phyloP scores from a whole-genome alignment of 2,888 invertebrate genomes.

The Tiliacea aurago region DNA sequence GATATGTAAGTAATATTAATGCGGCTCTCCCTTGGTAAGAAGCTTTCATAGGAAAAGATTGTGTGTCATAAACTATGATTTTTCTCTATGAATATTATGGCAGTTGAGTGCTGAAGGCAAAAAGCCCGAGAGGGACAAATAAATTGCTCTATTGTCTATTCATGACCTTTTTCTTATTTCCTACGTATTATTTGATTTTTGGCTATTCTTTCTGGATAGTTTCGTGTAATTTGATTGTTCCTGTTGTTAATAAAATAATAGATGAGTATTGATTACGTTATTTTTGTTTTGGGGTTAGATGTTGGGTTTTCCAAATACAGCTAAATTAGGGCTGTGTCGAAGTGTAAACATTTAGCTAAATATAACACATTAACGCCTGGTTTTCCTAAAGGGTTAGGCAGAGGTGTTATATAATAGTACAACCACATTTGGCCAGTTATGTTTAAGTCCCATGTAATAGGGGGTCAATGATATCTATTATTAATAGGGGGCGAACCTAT shows the following conservation, averaged over 20 bases:
- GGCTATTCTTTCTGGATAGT: constrained; percentile 10
- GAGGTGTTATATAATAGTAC: no score
- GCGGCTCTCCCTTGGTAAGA: constrained; percentile 75
- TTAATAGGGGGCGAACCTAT: no score
- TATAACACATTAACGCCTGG: no score
- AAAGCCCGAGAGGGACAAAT: constrained; percentile 66
- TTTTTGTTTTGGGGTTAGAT: not conserved
- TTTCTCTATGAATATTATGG: constrained; percentile 85
- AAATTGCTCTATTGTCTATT: constrained; percentile 70
- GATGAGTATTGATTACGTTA: not conserved
- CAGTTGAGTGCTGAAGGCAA: constrained; percentile 79
- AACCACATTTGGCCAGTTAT: no score
- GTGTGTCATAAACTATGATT: constrained; percentile 87
- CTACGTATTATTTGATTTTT: constrained; percentile 52
- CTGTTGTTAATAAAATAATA: constrained; percentile 7
- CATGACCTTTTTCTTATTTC: constrained; percentile 58
- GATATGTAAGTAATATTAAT: constrained; percentile 85
- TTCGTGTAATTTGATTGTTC: constrained; percentile 11
- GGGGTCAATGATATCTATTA: no score
- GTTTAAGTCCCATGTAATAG: no score
- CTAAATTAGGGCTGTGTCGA: not conserved
- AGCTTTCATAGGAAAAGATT: constrained; percentile 85
- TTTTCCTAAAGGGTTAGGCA: no score
- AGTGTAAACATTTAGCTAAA: not conserved
- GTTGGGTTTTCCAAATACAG: not conserved